These are phyloP conservation scores for Orchesella flavescens DNA, from an alignment of 2,888 invertebrate genomes.

Conservation along the genomic window DNA sequence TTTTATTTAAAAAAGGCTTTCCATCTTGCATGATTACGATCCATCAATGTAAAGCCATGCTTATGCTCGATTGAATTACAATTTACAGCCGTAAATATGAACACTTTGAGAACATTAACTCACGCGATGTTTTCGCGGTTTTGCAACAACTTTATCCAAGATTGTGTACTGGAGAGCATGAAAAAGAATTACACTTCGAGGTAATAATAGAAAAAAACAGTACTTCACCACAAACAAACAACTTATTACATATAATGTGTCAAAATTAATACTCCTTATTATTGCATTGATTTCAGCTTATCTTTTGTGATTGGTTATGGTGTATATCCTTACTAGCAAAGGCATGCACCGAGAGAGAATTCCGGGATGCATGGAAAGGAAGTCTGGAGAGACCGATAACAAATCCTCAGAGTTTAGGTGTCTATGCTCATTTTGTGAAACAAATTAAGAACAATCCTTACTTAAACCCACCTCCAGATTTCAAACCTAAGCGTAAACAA, in stretches of 20 bases:
- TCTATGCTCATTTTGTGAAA: slow-evolving; percentile 43
- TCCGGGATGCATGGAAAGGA: slow-evolving; percentile 22
- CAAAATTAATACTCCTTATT: too few species aligned
- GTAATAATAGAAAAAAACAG: slow-evolving; percentile 21
- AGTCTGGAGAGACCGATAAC: slow-evolving; percentile 19
- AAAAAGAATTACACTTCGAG: slow-evolving; percentile 62
- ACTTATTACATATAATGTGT: too few species aligned
- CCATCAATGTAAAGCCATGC: not conserved
- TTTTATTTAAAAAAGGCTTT: not conserved
- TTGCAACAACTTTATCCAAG: slow-evolving; percentile 60
- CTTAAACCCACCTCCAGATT: slow-evolving; percentile 18
- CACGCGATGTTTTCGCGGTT: slow-evolving; percentile 57
- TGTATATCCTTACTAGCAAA: slow-evolving; percentile 56
- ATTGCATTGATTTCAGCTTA: slow-evolving; percentile 49
- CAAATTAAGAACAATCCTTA: slow-evolving; percentile 46
- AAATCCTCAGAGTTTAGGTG: slow-evolving; percentile 44
- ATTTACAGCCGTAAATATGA: slow-evolving; percentile 28
- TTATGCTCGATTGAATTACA: too few species aligned
- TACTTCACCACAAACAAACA: not conserved
- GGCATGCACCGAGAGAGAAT: slow-evolving; percentile 54
- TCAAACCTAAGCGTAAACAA: slow-evolving; percentile 8
- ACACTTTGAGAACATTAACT: slow-evolving; percentile 48
- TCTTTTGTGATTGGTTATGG: slow-evolving; percentile 71
- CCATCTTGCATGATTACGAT: too few species aligned
- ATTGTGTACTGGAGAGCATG: slow-evolving; percentile 41